phyloP scores from a whole-genome alignment of 37 sponge, comb jelly and placozoan species.

The Geodia barretti region DNA sequence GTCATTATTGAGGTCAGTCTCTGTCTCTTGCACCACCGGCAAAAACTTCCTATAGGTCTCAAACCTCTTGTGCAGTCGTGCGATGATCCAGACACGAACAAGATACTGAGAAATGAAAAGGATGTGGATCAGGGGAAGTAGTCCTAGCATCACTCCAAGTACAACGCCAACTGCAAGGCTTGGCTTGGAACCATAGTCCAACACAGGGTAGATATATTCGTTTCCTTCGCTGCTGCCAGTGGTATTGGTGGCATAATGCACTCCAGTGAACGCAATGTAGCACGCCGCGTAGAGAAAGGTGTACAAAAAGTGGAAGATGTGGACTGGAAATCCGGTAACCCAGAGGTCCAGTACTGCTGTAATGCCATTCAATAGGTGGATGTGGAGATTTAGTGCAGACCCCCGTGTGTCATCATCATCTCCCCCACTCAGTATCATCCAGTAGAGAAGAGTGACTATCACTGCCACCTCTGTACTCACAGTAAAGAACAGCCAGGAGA shows the following conservation, averaged over 20 bases:
- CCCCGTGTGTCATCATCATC: background rate
- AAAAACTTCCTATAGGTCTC: too few species aligned
- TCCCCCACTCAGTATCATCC: constrained; percentile 12
- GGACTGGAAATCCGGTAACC: constrained; percentile 29
- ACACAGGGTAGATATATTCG: constrained; percentile 45
- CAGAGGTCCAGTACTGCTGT: constrained; percentile 52
- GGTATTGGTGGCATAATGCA: constrained; percentile 59
- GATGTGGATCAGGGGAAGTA: constrained; percentile 26
- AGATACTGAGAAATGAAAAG: too few species aligned
- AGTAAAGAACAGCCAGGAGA: constrained; percentile 33
- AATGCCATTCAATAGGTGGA: constrained; percentile 54
- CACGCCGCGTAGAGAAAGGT: constrained; percentile 3
- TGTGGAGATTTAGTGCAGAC: constrained; percentile 5
- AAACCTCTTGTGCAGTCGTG: too few species aligned
- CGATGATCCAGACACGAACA: too few species aligned
- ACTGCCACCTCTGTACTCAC: constrained; percentile 14
- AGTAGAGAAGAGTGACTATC: constrained; percentile 40
- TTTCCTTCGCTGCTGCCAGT: constrained; percentile 6
- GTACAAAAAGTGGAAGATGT: constrained; percentile 49
- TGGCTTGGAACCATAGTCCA: constrained; percentile 51
- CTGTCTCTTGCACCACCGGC: too few species aligned
- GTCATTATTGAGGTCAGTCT: too few species aligned
- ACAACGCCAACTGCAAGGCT: constrained; percentile 36
- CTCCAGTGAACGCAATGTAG: constrained; percentile 54
- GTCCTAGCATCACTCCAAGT: constrained; percentile 17